Evolutionary conservation across 1,140 invertebrate genomes (phyloP).

Genomic region (Geopemphigus sp.): DNA sequence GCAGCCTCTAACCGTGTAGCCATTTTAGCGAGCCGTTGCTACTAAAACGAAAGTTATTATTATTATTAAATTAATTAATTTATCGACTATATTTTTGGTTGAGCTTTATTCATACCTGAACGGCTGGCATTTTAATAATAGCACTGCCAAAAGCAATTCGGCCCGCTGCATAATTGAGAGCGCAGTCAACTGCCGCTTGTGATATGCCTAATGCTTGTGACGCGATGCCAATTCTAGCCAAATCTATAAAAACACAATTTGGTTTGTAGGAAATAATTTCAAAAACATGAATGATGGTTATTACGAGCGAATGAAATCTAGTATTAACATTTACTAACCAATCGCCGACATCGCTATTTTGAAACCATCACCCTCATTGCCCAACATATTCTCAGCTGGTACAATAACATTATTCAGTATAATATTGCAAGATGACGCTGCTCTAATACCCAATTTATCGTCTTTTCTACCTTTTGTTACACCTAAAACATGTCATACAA

Average conservation of each 20-base stretch:
- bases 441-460: constrained; percentile 71
- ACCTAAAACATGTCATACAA: constrained; percentile 55
- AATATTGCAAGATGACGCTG: constrained; percentile 72
- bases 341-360: constrained; percentile 63
- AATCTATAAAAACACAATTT: constrained; percentile 54
- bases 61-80: neutral
- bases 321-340: constrained; percentile 24
- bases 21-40: constrained; percentile 62
- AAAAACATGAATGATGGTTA: neutral
- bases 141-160: constrained; percentile 62
- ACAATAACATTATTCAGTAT: constrained; percentile 72
- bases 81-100: neutral
- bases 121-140: constrained; percentile 61
- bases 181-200: constrained; percentile 64
- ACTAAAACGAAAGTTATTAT: too few relatives aligned
- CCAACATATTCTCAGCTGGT: constrained; percentile 65
- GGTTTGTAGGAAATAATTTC: neutral
- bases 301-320: too few relatives aligned
- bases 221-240: constrained; percentile 61
- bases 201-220: constrained; percentile 60
- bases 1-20: constrained; percentile 59
- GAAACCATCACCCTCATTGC: constrained; percentile 59
- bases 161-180: constrained; percentile 63
- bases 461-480: constrained; percentile 66
- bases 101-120: constrained; percentile 56